A percentile compares a stretch with the other conserved stretches of the same genome.
Evolutionary conservation across 1,140 invertebrate species (phyloP).

Genomic region (Saccostrea cuccullata): DNA sequence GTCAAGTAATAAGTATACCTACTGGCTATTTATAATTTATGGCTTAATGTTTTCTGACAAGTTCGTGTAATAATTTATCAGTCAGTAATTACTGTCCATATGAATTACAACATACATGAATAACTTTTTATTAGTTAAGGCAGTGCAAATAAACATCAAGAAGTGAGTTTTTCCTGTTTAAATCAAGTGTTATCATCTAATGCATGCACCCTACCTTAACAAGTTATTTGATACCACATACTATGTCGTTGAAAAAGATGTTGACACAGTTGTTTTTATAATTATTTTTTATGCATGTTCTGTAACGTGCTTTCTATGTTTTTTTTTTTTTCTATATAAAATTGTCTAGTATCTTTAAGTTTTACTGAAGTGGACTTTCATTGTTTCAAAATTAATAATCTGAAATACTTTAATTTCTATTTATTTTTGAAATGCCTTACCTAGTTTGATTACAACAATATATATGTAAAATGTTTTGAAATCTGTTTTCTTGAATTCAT

Average conservation of each 20-base stretch:
- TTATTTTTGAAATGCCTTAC: too few relatives aligned
- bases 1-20: slow-evolving; percentile 10
- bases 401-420: too few relatives aligned
- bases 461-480: too few relatives aligned
- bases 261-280: not conserved
- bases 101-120: not conserved
- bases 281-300: not conserved
- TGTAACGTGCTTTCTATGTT: not conserved
- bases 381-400: too few relatives aligned
- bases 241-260: not conserved
- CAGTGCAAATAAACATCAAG: not conserved
- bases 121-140: slow-evolving; percentile 17
- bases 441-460: too few relatives aligned
- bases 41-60: not conserved
- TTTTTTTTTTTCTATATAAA: not conserved
- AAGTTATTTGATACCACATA: not conserved
- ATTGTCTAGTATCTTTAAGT: too few relatives aligned
- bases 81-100: not conserved
- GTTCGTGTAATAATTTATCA: slow-evolving; percentile 14
- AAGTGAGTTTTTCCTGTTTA: slow-evolving; percentile 32
- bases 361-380: too few relatives aligned
- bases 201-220: slow-evolving; percentile 8
- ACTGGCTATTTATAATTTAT: slow-evolving; percentile 14
- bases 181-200: not conserved
- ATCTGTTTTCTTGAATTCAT: too few relatives aligned